A percentile compares a stretch with the other conserved stretches of the same genome.
Conservation (phyloP, 1,140 invertebrate species). For the Oscheius sp. region DNA sequence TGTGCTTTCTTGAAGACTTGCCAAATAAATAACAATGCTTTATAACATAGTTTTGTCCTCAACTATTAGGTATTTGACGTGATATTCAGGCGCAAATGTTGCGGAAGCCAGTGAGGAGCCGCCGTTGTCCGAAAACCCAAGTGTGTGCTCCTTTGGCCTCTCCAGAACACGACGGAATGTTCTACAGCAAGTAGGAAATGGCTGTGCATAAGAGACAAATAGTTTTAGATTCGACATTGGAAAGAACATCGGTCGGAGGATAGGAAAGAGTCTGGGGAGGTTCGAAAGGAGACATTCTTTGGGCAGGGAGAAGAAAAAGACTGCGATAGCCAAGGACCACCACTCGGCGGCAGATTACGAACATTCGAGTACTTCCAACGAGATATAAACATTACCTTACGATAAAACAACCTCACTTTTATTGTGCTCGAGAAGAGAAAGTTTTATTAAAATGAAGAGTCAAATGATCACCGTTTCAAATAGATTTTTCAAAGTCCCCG, state of each 20-base stretch:
- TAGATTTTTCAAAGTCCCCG: too few relatives aligned
- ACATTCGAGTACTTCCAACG: conserved; percentile 30
- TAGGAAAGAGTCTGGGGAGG: conserved; percentile 6
- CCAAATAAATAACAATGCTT: background rate
- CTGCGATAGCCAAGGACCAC: conserved; percentile 18
- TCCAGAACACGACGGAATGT: conserved; percentile 26
- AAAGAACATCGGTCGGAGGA: conserved; percentile 1
- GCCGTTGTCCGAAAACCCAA: background rate
- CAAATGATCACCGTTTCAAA: too few relatives aligned
- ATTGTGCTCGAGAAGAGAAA: too few relatives aligned
- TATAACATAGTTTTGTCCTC: background rate
- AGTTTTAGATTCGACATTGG: conserved; percentile 4
- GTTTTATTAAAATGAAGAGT: too few relatives aligned
- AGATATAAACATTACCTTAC: too few relatives aligned
- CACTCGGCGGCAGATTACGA: conserved; percentile 38
- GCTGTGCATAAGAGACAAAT: background rate
- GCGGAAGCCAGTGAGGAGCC: conserved; percentile 5
- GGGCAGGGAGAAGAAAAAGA: conserved; percentile 32
- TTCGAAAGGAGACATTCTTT: conserved; percentile 8
- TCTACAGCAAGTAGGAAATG: background rate
- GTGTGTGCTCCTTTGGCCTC: conserved; percentile 27
- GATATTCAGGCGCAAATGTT: conserved; percentile 31
- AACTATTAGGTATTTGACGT: background rate
- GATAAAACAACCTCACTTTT: too few relatives aligned
- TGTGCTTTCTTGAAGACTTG: too few relatives aligned